Evolutionary conservation across 2,888 invertebrate species (phyloP).

Genomic region (Chrysolina americana): DNA sequence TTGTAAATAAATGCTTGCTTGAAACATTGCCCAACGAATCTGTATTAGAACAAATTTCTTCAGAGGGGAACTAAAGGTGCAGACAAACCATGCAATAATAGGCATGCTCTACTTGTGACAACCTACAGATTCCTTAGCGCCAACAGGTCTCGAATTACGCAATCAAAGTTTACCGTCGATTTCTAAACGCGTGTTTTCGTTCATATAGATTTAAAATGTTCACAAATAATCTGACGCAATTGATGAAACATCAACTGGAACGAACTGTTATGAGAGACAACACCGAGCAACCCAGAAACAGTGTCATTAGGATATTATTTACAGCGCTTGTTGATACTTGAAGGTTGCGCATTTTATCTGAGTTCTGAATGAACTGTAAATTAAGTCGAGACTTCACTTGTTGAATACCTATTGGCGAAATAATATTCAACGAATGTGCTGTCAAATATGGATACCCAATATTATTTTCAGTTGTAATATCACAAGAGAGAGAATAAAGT

Average conservation of each 20-base stretch:
- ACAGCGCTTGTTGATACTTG: no score
- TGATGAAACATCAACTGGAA: neutral
- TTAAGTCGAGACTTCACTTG: no score
- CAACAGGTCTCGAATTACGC: conserved; percentile 21
- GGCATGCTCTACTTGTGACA: conserved; percentile 30
- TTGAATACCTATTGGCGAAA: no score
- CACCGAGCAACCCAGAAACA: neutral
- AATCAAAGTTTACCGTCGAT: conserved; percentile 22
- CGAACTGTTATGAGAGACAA: neutral
- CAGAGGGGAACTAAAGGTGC: conserved; percentile 20
- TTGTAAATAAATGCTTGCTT: neutral
- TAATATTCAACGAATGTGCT: no score
- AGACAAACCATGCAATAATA: conserved; percentile 20
- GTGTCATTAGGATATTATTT: neutral
- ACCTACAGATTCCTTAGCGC: conserved; percentile 30
- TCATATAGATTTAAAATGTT: neutral
- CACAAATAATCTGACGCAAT: neutral
- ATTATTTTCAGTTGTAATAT: no score
- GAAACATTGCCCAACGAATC: neutral
- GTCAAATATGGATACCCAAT: no score
- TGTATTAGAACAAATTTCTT: neutral
- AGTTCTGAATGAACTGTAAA: no score
- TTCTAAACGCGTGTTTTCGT: conserved; percentile 26
- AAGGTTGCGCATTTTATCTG: no score
- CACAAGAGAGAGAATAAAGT: no score